Evolutionary conservation across 2,888 invertebrate genomes (phyloP), one percentile per base, ranked within the genome.

Genomic region (Epinotia nisella): DNA sequence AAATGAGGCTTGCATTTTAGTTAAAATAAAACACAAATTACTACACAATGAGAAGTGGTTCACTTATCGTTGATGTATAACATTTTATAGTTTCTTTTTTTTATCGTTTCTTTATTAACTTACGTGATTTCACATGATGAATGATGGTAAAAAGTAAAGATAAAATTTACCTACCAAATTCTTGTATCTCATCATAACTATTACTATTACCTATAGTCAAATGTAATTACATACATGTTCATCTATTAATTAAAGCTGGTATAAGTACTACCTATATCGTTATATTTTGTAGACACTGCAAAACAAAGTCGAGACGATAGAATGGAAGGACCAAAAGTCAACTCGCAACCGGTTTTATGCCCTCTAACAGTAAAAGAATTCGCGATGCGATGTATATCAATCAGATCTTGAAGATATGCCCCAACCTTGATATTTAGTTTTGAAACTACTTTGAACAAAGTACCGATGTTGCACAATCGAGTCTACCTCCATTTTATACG

Each of bases 361-460:
- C 70, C 70, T 70, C 60, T 53, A 70, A 66, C 41, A 51, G 51
- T 41, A 53, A 59, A 66, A 66, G 66, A 71, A 66, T 66, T 71
- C 53, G 53, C 66, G 53, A 59, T 67, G 55, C 45, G 71, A 72
- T 61, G 67, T 61, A 21, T 67, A 72, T 72, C 71, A 56, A 41
- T 35, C 55, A 67, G 67, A 72, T 72, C 67, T 45, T 61, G 62
- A 61, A 61, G 67, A 72, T 72, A 72, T 45, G 49, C 53, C 55
- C 55, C 61, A 72, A 49, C 71, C 71, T 72, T 72, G 71, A 49
- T 67, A 67, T 72, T 72, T 67, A n/a, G 67, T 72, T 67, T 61
- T 61, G 67, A 56, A 72, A 72, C 71, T 53, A 60, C 53, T 67
- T 45, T 35, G 66, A 61, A 55, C 56, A 61, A 72, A 67, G 66